Base-by-base conservation (phyloP, 2,113 vertebrate genomes). In the Corythoichthys haematopterus region DNA sequence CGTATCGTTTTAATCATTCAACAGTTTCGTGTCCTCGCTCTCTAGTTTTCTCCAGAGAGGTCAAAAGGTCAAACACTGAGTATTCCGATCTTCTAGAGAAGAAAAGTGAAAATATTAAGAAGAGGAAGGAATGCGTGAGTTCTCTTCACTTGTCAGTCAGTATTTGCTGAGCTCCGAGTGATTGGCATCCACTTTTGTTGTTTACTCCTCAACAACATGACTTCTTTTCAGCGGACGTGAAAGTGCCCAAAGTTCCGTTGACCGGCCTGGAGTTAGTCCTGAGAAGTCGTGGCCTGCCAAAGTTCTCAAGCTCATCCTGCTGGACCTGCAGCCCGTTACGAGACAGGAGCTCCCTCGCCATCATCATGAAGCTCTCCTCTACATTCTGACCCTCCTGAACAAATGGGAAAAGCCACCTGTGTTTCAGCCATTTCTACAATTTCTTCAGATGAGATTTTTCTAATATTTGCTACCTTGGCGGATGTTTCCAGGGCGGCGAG, bases 401-500 rank as follows among this genome's bases (percentile, higher is more conserved):
- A 52, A 35, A 66, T 0, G 9, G 20, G 35, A 35, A 14, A 4
- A 2, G 1, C 20, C 0, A 38, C 20, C 38, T 65, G 40, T 3
- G 40, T 43, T 43, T 2, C 1, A 43, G 40, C 40, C 40, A 43
- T 43, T 43, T 28, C 20, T 71, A 14, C 36, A 1, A 48, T 48
- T 48, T 51, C 50, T 20, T n/a, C 48, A 51, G 15, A 2, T 16
- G 48, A n/a, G 50, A 16, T 20, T 7, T 28, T 51, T 51, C 12
- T 15, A 13, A 5, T 2, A 56, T 35, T 35, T 56, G 47, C 13
- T 58, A 88, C 88, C 85, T 88, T 90, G 37, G 96, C 97, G 0
- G 96, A 99, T 0, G 96, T 99, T 80, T 99, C 97, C 81, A 98
- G 52, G 0, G 95, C 96, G 1, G 95, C 95, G 0, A 97, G 79